phyloP scores from a whole-genome alignment of 2,113 vertebrate genomes.

The Phalacrocorax pelagicus region DNA sequence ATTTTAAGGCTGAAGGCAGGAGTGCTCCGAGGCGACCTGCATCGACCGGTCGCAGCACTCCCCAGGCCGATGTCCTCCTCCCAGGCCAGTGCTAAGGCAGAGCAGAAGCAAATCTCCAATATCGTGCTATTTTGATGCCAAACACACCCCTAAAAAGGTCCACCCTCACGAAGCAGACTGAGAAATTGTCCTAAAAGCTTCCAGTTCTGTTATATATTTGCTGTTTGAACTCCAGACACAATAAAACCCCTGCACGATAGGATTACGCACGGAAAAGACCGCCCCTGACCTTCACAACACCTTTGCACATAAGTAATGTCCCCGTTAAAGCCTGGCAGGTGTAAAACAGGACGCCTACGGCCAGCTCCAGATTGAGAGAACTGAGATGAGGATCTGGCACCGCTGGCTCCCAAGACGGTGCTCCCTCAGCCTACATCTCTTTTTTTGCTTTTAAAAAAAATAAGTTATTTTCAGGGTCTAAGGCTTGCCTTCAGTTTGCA shows the following conservation, averaged over 20 bases:
- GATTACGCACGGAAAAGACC: background rate
- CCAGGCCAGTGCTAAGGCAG: background rate
- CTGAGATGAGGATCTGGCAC: rapidly evolving
- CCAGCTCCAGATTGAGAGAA: background rate
- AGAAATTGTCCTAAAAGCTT: background rate
- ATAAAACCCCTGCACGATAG: background rate
- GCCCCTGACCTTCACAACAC: background rate
- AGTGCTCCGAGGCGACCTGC: background rate
- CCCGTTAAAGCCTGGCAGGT: background rate
- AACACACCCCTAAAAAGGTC: background rate
- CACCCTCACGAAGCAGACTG: background rate
- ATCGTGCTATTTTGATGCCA: rapidly evolving
- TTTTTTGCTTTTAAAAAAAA: background rate
- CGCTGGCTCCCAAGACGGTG: rapidly evolving
- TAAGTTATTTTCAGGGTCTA: rapidly evolving
- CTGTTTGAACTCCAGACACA: rapidly evolving
- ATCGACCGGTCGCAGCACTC: rapidly evolving
- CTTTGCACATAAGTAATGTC: rapidly evolving
- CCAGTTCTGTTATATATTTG: background rate
- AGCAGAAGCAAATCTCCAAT: background rate
- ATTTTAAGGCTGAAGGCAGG: background rate
- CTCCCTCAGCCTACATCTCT: background rate
- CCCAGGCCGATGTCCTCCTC: background rate
- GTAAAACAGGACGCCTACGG: background rate
- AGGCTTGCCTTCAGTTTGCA: background rate